phyloP scores from a whole-genome alignment of 2,888 invertebrate genomes.

The Gnatocerus cornutus region DNA sequence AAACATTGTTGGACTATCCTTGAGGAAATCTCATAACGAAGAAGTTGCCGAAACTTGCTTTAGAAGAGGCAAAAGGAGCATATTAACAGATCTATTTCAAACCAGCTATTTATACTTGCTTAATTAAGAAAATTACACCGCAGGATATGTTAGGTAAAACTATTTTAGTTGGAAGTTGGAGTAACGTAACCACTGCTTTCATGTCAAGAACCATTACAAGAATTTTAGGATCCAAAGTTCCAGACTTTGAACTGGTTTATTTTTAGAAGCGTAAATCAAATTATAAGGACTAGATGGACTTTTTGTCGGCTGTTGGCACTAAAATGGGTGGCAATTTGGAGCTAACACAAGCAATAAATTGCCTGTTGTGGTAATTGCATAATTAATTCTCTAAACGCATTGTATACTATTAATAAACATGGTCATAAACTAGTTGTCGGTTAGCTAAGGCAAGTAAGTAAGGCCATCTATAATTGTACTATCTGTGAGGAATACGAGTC shows the following conservation, averaged over 20 bases:
- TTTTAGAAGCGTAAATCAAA: background rate
- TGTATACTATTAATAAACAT: constrained; percentile 61
- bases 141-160: background rate
- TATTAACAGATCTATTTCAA: constrained; percentile 5
- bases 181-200: background rate
- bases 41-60: constrained; percentile 1
- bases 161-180: constrained; percentile 2
- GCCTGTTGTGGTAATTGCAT: constrained; percentile 55
- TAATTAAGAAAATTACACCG: constrained; percentile 12
- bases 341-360: constrained; percentile 51
- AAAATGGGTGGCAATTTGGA: constrained; percentile 36
- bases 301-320: background rate
- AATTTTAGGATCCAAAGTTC: background rate
- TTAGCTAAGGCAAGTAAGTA: constrained; percentile 56
- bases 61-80: background rate
- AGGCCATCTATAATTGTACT: constrained; percentile 59
- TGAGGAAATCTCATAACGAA: background rate
- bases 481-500: constrained; percentile 57
- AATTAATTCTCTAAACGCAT: constrained; percentile 60
- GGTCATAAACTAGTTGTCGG: constrained; percentile 60
- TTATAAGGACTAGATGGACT: background rate
- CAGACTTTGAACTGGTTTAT: too few species aligned
- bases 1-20: constrained; percentile 6
- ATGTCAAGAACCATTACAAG: background rate
- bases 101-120: constrained; percentile 14